Base-by-base conservation (phyloP, 1,140 invertebrate species). In the Rhyacophila brunnea region DNA sequence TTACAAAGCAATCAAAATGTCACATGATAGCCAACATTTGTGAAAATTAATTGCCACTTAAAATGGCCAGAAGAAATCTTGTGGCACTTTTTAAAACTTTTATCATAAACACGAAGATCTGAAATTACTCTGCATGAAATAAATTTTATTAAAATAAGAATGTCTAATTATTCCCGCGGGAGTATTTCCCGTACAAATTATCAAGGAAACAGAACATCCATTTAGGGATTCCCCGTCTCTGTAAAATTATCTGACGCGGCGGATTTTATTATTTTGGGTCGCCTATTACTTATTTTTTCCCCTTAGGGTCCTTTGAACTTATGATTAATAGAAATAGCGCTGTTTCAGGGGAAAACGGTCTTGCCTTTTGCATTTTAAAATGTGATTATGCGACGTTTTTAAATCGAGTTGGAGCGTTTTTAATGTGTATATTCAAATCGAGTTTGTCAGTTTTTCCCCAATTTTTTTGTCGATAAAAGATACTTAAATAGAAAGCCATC, bases 241-340 rank as follows among this genome's bases (percentile, higher is more conserved):
- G 51, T 23, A 38, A 34, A 54, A 34, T 42, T 50, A 50, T 42
- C 45, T 42, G 45, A 49, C 32, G 32, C 38, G 48, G 19, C 57
- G 20, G 52, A 45, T 52, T 59, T 59, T 53, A 60, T 53, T 54
- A 47, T 45, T 54, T 49, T 36, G 50, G 43, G 50, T 48, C 42
- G 49, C 10, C 54, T 36, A 53, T 54, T 60, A 49, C 58, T 60
- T 54, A 49, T 48, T 42, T 54, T 60, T 60, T 42, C 17, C 18
- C 18, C 38, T 54, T 13, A 15, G 54, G 54, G 43, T 46, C 54
- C 53, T 62, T 62, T 62, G 60, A 62, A 62, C 48, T 52, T 53
- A 36, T 57, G 60, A 62, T 62, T 62, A 62, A 62, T 57, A 57
- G 60, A 55, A 62, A 62, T 62, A 55, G 44, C 23, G 38, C 43